Evolutionary conservation across 2,113 vertebrate genomes (phyloP).

Genomic region (Muntiacus muntjak): DNA sequence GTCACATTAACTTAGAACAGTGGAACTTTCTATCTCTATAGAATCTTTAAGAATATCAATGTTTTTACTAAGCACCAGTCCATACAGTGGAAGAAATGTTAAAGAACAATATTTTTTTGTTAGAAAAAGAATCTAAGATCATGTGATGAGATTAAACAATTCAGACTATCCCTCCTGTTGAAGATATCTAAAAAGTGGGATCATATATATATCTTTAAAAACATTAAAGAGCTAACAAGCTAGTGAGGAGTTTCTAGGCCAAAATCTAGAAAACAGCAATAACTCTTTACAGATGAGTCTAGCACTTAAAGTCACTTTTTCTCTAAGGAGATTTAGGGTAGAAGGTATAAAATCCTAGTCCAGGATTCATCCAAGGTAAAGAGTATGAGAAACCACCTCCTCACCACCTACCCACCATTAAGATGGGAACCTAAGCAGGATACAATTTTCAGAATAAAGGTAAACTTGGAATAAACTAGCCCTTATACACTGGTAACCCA

Average conservation of each 20-base stretch:
- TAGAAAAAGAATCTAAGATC: constrained; percentile 34
- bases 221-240: neutral
- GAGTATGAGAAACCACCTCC: neutral
- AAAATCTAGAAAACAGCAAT: constrained; percentile 17
- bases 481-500: neutral
- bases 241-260: neutral
- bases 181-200: neutral
- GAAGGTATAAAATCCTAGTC: neutral
- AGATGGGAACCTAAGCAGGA: neutral
- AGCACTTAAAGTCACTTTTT: constrained; percentile 12
- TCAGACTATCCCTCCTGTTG: neutral
- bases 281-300: neutral
- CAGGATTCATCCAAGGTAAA: neutral
- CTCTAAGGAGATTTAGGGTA: neutral
- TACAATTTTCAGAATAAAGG: neutral
- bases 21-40: neutral
- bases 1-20: neutral
- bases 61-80: neutral
- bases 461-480: constrained; percentile 1
- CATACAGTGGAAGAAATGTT: neutral
- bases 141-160: constrained; percentile 6
- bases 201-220: constrained; percentile 4
- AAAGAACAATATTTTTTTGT: neutral
- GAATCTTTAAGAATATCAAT: neutral
- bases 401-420: neutral